Base-by-base conservation (phyloP, 2,113 vertebrate genomes). In the Thalassarche chlororhynchos region DNA sequence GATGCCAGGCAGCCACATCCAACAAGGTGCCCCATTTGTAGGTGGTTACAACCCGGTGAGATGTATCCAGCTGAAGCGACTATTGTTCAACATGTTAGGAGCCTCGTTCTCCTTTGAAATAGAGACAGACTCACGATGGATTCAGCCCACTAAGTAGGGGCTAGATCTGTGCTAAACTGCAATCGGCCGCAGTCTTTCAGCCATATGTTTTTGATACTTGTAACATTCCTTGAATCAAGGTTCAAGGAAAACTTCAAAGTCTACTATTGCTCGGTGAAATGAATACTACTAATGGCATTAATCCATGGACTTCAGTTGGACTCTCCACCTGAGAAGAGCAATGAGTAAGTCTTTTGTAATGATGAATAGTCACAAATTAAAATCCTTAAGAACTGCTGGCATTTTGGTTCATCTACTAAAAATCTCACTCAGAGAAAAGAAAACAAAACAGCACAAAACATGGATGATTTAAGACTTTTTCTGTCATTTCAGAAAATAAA, bases 241-340 rank as follows among this genome's bases (percentile, higher is more conserved):
- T 89, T 94, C 55, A 90, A 89, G 89, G 77, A 89, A 90, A 94
- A 93, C 91, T 89, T 95, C 70, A 81, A 91, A 89, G 86, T 46
- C 84, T 65, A 16, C 84, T 84, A 64, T 68, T 78, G 44, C 86
- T 75, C 2, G 3, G 61, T 76, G 92, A 96, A 96, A 93, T 91
- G 25, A 93, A 87, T 84, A 72, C 57, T 95, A 72, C 64, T 89
- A 75, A 79, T 69, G 87, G 44, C 87, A 87, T 69, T 89, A 89
- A 87, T 71, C 64, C 44, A 28, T 6, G 19, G 65, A 57, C 29
- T 71, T 78, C 76, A 64, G 44, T 18, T 28, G 74, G 80, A 64
- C 60, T 91, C 52, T 84, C 36, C 61, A 92, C 68, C 80, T 92
- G 76, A 94, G 72, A 91, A 64, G 46, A 81, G 57, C 34, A 84